These are phyloP conservation scores for Drosophila pseudotalamancana DNA, from an alignment of 2,888 invertebrate genomes.

Conservation along the genomic window DNA sequence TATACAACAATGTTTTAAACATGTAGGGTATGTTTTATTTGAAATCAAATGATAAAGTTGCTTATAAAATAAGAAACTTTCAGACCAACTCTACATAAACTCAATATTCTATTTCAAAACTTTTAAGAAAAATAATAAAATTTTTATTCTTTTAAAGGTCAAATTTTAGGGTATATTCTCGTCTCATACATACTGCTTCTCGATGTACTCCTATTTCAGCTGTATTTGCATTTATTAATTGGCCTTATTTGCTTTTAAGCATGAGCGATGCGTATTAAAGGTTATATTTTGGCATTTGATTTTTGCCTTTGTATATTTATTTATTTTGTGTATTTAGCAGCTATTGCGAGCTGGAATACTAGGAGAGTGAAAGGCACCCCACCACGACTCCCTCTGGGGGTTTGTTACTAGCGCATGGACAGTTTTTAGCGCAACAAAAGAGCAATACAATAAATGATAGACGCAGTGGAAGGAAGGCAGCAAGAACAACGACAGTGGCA, in stretches of 20 bases:
- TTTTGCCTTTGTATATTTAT: slow-evolving; percentile 46
- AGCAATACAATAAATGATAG: slow-evolving; percentile 65
- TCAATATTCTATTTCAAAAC: no score
- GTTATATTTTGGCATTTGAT: slow-evolving; percentile 49
- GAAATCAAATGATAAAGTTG: no score
- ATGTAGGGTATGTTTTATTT: no score
- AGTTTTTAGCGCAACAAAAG: slow-evolving; percentile 55
- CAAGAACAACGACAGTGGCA: slow-evolving; percentile 18
- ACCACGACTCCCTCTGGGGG: neutral
- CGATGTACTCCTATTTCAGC: slow-evolving; percentile 16
- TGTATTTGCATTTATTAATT: slow-evolving; percentile 63
- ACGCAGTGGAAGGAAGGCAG: slow-evolving; percentile 14
- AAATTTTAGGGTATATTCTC: neutral
- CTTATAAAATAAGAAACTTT: no score
- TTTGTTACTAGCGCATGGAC: slow-evolving; percentile 20
- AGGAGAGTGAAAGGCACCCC: neutral
- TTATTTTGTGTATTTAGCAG: slow-evolving; percentile 38
- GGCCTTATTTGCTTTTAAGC: slow-evolving; percentile 69
- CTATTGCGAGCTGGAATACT: slow-evolving; percentile 8
- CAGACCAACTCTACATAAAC: no score
- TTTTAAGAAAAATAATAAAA: no score
- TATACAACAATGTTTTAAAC: no score
- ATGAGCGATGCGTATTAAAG: slow-evolving; percentile 56
- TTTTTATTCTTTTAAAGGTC: no score
- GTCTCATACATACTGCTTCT: neutral